Evolutionary conservation across 2,113 vertebrate genomes (phyloP), one percentile per base, ranked within the genome.

Genomic region (Python bivittatus): DNA sequence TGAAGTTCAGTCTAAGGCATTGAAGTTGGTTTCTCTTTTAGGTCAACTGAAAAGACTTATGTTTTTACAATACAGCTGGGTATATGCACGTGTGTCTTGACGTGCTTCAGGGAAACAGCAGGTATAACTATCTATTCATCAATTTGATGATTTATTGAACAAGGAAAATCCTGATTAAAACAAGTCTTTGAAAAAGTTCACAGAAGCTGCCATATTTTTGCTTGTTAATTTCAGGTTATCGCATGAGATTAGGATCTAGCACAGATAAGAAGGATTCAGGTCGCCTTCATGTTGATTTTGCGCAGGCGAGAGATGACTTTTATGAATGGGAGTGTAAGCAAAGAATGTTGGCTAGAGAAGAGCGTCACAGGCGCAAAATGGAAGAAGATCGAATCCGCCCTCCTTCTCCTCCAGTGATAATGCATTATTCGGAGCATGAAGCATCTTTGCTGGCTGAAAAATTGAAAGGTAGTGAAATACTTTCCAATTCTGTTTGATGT

Each of bases 311-410:
- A 94, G 98, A 99, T 93, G 98, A 99, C 97, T 98, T 99, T 96
- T 99, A 99, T 44, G 98, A 99, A 96, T 99, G 98, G 98, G 98
- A 99, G 95, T 99, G 98, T 95, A 98, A 98, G 95, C 98, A 99
- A 96, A 96, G 98, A 93, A 98, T 98, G 97, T 95, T 98, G 17
- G 98, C 98, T 53, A 97, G 98, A 9, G 98, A 99, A 93, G 98
- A 99, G 92, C 97, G 98, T 17, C 98, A 99, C 96, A 96, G 98
- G 87, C 98, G 98, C 92, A 98, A 98, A 94, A 94, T 98, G 96
- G 98, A 99, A 91, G 98, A 98, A 92, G 98, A 99, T 89, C 96
- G 97, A 33, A 97, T 99, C 88, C 97, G 98, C 72, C 98, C 98
- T 20, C 98, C 98, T 42, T 99, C 98, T 4, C 98, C 98, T 0